Evolutionary conservation across 2,888 invertebrate species (phyloP).

Genomic region (Ophonus ardosiacus): DNA sequence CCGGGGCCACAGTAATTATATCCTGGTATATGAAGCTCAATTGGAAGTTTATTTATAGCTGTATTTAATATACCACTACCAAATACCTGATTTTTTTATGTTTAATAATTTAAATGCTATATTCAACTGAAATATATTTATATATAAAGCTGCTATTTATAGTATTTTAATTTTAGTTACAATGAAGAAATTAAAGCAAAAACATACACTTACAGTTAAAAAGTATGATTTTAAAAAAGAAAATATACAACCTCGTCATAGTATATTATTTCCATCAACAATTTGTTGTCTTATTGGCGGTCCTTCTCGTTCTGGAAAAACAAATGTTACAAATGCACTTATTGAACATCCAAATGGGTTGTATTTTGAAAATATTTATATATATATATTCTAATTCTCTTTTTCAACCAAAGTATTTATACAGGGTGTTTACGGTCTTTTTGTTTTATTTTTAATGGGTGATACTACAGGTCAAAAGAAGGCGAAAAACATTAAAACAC

Average conservation of each 20-base stretch:
- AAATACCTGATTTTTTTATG: background rate
- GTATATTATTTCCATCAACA: constrained; percentile 24
- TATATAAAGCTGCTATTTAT: background rate
- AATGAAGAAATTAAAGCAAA: constrained; percentile 19
- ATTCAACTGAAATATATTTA: background rate
- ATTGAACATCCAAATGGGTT: constrained; percentile 60
- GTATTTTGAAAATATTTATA: constrained; percentile 60
- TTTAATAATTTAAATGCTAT: background rate
- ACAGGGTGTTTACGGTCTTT: no score
- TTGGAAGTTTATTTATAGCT: constrained; percentile 51
- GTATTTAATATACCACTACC: constrained; percentile 41
- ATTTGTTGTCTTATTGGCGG: constrained; percentile 57
- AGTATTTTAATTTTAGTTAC: background rate
- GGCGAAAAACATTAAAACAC: no score
- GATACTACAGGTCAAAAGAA: no score
- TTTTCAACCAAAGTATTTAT: constrained; percentile 67
- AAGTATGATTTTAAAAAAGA: constrained; percentile 30
- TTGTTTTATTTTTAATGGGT: no score
- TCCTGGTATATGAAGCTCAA: constrained; percentile 63
- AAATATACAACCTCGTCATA: background rate
- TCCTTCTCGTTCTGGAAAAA: constrained; percentile 61
- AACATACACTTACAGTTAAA: background rate
- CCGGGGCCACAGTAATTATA: constrained; percentile 62
- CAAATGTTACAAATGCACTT: constrained; percentile 58
- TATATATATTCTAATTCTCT: constrained; percentile 61